A percentile compares a stretch with the other conserved stretches of the same genome.
These are phyloP conservation scores for Gonatopus flavifemur DNA, from an alignment of 1,140 invertebrate genomes.

Conservation along the genomic window DNA sequence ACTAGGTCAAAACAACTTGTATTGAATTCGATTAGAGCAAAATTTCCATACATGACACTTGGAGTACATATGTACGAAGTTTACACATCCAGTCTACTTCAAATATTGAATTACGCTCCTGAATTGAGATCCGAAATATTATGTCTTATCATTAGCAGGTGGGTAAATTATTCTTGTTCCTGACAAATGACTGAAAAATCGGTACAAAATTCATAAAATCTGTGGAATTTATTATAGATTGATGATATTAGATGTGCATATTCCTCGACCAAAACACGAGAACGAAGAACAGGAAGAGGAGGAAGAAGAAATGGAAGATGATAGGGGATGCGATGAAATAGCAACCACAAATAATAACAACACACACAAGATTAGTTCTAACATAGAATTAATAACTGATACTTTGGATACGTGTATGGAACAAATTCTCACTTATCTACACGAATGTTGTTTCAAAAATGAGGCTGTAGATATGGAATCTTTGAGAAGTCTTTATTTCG, in stretches of 20 bases:
- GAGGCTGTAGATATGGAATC: slow-evolving; percentile 47
- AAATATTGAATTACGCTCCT: slow-evolving; percentile 67
- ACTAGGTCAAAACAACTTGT: slow-evolving; percentile 62
- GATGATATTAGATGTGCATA: slow-evolving; percentile 69
- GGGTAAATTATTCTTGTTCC: slow-evolving; percentile 31
- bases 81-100: slow-evolving; percentile 68
- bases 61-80: slow-evolving; percentile 60
- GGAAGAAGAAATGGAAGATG: slow-evolving; percentile 46
- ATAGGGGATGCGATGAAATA: slow-evolving; percentile 42
- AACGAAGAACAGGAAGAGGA: slow-evolving; percentile 44
- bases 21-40: slow-evolving; percentile 54
- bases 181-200: not conserved
- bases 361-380: slow-evolving; percentile 24
- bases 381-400: slow-evolving; percentile 59
- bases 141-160: slow-evolving; percentile 69
- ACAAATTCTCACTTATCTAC: slow-evolving; percentile 63
- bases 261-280: slow-evolving; percentile 61
- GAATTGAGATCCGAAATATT: slow-evolving; percentile 63
- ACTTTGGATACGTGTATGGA: slow-evolving; percentile 69
- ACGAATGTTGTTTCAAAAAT: slow-evolving; percentile 53
- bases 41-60: slow-evolving; percentile 69
- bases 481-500: slow-evolving; percentile 53
- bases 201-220: not conserved
- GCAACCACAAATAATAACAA: slow-evolving; percentile 35
- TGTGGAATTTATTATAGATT: slow-evolving; percentile 56